Evolutionary conservation across 2,888 invertebrate species (phyloP), one percentile per base, ranked within the genome.

Genomic region (Chrysomela aeneicollis): DNA sequence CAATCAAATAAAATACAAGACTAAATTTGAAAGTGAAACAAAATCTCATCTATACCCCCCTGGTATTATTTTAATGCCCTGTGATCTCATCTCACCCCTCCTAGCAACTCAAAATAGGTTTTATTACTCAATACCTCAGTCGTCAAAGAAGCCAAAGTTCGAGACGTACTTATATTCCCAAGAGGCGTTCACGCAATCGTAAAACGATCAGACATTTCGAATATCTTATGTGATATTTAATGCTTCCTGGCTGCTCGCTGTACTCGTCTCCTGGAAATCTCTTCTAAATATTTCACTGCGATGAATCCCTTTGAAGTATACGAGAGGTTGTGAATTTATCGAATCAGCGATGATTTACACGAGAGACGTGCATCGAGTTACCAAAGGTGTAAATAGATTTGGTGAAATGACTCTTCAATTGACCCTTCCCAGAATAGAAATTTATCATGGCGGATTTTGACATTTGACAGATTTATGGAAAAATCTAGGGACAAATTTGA

Each of bases 181-280:
- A 15, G 26, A 42, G 26, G 46, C 46, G 22, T 26, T 18, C 55
- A 42, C n/a, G 60, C 57, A 66, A 58, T 46, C 50, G 49, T 57
- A 52, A 63, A 62, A 32, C 42, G 62, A 63, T 52, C 57, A 50
- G 59, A 60, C 59, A 57, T 21, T 46, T 57, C 49, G 57, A 64
- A 61, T 61, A 58, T 61, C 58, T 53, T 30, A 61, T 35, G 47
- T 10, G 58, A 60, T 32, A 66, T 63, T 61, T 63, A 61, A 66
- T 66, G 63, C 63, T 63, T 66, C 63, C 66, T 51, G 66, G 42
- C 1, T 42, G 26, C 26, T 3, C 6, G 3, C 26, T 26, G 26
- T 26, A n/a, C n/a, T 2, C 32, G 32, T 35, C 32, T 35, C 6
- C 32, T 42, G 42, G 12, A 42, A 6, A 42, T 1, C 42, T 42